Base-by-base conservation (phyloP, 1,140 invertebrate genomes). In the Cepaea nemoralis region DNA sequence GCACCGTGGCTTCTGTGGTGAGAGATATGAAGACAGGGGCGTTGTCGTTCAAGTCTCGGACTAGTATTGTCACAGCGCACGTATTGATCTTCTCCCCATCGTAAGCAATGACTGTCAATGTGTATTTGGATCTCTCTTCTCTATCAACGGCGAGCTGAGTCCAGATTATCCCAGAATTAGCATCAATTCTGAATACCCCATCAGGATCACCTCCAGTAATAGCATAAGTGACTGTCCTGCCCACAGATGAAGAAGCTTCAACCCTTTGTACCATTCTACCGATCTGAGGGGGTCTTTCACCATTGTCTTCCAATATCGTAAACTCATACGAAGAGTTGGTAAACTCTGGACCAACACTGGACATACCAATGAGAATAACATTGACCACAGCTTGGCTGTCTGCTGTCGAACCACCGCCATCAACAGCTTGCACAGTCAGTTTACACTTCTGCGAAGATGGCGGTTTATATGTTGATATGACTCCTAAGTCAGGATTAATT, bases 21-120 rank as follows among this genome's bases (percentile, higher is more conserved):
- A 81, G 48, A 35, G 74, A 77, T 31, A 95, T 94, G 90, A 99
- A 99, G 83, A 94, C 94, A 2, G 98, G 97, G 0, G 94, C 92
- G 91, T 98, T 98, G 90, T 99, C 97, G 91, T 99, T 99, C 0
- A 96, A 94, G 87, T 99, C 97, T 88, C 95, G 94, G n/a, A 93
- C 87, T 22, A 42, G 86, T 19, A 93, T 84, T 22, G 85, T 82
- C 14, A 91, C 90, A 27, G 42, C 81, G 27, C 78, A 85, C 35
- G 86, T 76, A 31, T 71, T 82, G 50, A 87, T 89, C 39, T 75
- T 82, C 6, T 82, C 76, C 24, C 82, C 83, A 48, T 78, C 84
- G n/a, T 42, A 83, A 14, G 88, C 90, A 67, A 87, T 82, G 48
- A 91, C 85, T 35, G 82, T 87, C n/a, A 91, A 84, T 24, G 42